Percentiles rank a stretch among this genome's conserved stretches.
phyloP scores from a whole-genome alignment of 2,888 invertebrate genomes.

The Stegana nigrithorax region DNA sequence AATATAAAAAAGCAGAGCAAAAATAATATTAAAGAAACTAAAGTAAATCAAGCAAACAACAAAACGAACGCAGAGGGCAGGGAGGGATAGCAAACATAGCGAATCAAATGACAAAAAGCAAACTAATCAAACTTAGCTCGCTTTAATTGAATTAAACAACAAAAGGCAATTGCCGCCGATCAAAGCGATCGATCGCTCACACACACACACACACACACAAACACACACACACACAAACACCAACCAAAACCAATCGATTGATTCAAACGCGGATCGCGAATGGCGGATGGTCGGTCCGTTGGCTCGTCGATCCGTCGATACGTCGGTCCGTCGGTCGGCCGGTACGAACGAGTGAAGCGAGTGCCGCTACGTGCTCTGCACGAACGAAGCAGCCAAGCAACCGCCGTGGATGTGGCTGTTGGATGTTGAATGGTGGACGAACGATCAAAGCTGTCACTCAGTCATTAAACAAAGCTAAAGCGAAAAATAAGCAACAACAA shows the following conservation, averaged over 20 bases:
- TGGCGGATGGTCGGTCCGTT: background rate
- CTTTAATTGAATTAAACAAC: slow-evolving; percentile 10
- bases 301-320: background rate
- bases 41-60: no score
- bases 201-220: no score
- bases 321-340: background rate
- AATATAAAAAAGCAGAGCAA: background rate
- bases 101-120: no score
- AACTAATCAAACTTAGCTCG: no score
- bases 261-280: background rate
- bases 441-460: slow-evolving; percentile 10
- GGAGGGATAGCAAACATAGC: no score
- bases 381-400: no score
- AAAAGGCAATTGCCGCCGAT: background rate
- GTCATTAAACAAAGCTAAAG: background rate
- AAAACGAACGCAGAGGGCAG: background rate
- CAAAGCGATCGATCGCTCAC: background rate
- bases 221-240: no score
- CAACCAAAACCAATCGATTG: no score
- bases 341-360: background rate
- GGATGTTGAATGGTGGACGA: no score
- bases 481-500: background rate
- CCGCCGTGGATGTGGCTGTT: no score
- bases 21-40: no score
- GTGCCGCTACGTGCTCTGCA: no score